These are phyloP conservation scores for Idaea biselata DNA, from an alignment of 2,888 invertebrate species.

Conservation along the genomic window DNA sequence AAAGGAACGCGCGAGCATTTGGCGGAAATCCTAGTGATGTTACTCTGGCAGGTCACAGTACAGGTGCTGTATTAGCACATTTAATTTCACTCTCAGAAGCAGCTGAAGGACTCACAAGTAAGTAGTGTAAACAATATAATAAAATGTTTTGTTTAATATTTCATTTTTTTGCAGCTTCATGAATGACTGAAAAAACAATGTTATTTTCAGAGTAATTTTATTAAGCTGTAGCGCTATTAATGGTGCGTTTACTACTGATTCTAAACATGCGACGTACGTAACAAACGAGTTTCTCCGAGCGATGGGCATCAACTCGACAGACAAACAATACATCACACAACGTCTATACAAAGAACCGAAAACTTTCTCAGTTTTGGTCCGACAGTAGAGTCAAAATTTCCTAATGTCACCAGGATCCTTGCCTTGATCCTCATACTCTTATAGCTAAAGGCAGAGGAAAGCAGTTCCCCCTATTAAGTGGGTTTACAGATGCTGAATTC, in stretches of 20 bases:
- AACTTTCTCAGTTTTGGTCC: slow-evolving; percentile 32
- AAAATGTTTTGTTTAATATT: neutral
- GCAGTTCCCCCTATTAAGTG: slow-evolving; percentile 33
- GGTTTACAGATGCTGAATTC: slow-evolving; percentile 32
- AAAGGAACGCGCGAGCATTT: slow-evolving; percentile 35
- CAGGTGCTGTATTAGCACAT: slow-evolving; percentile 33
- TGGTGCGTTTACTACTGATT: slow-evolving; percentile 13
- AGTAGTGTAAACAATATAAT: neutral
- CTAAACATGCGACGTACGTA: slow-evolving; percentile 12
- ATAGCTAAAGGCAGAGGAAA: slow-evolving; percentile 28
- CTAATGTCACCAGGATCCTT: slow-evolving; percentile 32
- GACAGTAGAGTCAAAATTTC: slow-evolving; percentile 25
- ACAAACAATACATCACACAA: slow-evolving; percentile 22
- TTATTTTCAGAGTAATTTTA: slow-evolving; percentile 14
- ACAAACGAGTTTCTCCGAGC: slow-evolving; percentile 12
- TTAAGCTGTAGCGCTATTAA: slow-evolving; percentile 33
- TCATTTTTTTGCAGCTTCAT: neutral
- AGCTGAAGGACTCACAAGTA: slow-evolving; percentile 35
- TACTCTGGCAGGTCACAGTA: slow-evolving; percentile 39
- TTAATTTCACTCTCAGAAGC: slow-evolving; percentile 35
- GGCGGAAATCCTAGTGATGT: slow-evolving; percentile 40
- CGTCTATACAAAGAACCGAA: slow-evolving; percentile 24
- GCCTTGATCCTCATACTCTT: slow-evolving; percentile 33
- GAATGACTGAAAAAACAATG: no score
- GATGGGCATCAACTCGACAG: slow-evolving; percentile 49